Conservation (phyloP, 37 sponge, comb jelly and placozoan species). For the Diacarnus erythraeanus region DNA sequence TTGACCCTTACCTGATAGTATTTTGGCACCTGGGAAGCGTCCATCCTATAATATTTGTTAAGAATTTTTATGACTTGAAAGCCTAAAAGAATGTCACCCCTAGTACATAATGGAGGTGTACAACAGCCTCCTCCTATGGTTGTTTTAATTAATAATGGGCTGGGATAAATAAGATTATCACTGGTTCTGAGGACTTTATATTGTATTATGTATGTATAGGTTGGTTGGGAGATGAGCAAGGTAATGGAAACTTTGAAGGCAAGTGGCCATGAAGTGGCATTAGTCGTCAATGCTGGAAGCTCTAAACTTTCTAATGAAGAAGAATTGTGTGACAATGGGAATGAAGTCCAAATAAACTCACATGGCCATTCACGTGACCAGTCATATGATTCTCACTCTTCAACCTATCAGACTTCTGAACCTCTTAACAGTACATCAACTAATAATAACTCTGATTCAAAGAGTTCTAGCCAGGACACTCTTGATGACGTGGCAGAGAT, state of each 20-base stretch:
- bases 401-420: background rate
- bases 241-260: slow-evolving; percentile 50
- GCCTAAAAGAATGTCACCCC: too few relatives aligned
- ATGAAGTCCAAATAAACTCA: background rate
- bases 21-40: too few relatives aligned
- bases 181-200: too few relatives aligned
- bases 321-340: background rate
- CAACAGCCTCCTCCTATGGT: too few relatives aligned
- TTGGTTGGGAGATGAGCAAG: slow-evolving; percentile 66
- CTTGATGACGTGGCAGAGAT: background rate
- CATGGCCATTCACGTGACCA: background rate
- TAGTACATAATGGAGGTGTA: too few relatives aligned
- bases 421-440: background rate
- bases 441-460: background rate
- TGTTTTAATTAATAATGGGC: too few relatives aligned
- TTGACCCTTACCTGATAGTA: too few relatives aligned
- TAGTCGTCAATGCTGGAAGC: slow-evolving; percentile 34
- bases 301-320: background rate
- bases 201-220: slow-evolving; percentile 20
- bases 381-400: slow-evolving; percentile 2
- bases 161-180: too few relatives aligned
- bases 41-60: too few relatives aligned
- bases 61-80: too few relatives aligned
- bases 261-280: slow-evolving; percentile 35
- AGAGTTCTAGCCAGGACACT: slow-evolving; percentile 5